Evolutionary conservation across 2,113 vertebrate species (phyloP).

Genomic region (Nothocercus nigrocapillus): DNA sequence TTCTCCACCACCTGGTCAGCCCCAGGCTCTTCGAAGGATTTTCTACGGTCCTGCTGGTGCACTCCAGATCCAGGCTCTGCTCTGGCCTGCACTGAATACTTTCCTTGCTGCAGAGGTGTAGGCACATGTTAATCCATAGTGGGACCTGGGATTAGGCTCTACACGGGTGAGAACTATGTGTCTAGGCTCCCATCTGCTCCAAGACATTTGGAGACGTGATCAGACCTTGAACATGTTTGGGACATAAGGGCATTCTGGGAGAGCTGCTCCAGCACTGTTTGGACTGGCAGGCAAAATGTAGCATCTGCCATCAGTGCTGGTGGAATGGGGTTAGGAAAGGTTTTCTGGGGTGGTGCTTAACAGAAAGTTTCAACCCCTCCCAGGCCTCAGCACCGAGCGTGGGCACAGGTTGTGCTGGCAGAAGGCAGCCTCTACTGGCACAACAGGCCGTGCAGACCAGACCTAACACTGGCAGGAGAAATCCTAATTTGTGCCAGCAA

Average conservation of each 20-base stretch:
- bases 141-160: not conserved
- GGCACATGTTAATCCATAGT: not conserved
- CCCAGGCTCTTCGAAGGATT: not conserved
- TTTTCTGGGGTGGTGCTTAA: not conserved
- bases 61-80: not conserved
- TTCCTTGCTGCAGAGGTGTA: not conserved
- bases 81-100: not conserved
- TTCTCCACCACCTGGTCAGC: not conserved
- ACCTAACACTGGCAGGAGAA: not conserved
- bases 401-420: slow-evolving; percentile 16
- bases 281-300: not conserved
- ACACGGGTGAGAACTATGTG: not conserved
- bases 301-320: not conserved
- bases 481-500: not conserved
- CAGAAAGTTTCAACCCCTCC: not conserved
- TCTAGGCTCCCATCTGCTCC: not conserved
- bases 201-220: not conserved
- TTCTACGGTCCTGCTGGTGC: not conserved
- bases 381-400: not conserved
- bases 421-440: slow-evolving; percentile 48
- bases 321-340: not conserved
- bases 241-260: not conserved
- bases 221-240: not conserved
- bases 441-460: not conserved
- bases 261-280: not conserved